Evolutionary conservation across 2,888 invertebrate genomes (phyloP), one percentile per base, ranked within the genome.

Genomic region (Silvanus unidentatus): DNA sequence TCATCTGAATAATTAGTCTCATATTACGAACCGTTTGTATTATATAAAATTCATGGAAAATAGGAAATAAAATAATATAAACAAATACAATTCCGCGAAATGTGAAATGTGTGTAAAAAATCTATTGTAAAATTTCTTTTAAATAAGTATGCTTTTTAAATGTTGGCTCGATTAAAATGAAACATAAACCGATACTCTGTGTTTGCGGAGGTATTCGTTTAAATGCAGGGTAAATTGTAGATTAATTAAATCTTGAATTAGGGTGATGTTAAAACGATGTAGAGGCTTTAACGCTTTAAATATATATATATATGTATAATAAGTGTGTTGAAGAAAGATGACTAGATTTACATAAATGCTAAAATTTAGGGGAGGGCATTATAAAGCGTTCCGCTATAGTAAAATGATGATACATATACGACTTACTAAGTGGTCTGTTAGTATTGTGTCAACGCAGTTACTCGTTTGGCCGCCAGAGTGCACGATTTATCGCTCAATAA

Each of bases 401-500:
- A 57, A 52, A 48, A 58, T 58, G 55, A 59, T 60, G 61, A 59
- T 60, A 59, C 59, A 57, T 50, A 52, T 32, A 53, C 54, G 59
- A 58, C 62, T 59, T 62, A 62, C 63, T 64, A 65, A 70, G 69
- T 70, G 70, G 70, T 69, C 69, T 69, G 70, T 70, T 70, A 68
- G 70, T 68, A 70, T 68, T 70, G 67, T 70, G 69, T 70, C 70
- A 70, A 69, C 68, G 68, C 66, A 69, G 69, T 69, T 70, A 67
- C 68, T 66, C 66, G 67, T 68, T 68, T 66, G 64, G 63, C 69
- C 69, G 69, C 66, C 68, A 69, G 69, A 69, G 69, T 66, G 68
- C 68, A 70, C 68, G 65, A 70, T 70, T 70, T 70, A 70, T 70
- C 70, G 70, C 69, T 70, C 70, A 69, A 70, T 70, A 70, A 70